Conservation (phyloP, 2,113 vertebrate species). For the Heterocephalus glaber region DNA sequence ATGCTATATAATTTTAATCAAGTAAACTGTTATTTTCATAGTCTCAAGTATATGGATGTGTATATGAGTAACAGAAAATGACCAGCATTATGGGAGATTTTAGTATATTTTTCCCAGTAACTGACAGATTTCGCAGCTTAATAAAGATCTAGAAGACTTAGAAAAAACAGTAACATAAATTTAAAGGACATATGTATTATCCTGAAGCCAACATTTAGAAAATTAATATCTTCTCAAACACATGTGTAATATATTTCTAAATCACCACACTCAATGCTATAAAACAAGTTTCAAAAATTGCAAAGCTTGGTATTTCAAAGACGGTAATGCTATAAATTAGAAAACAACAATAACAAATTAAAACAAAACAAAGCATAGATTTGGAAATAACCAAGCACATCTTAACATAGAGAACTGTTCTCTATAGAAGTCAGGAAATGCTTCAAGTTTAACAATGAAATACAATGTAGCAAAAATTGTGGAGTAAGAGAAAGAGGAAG, state of each 20-base stretch:
- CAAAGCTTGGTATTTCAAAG: slow-evolving; percentile 10
- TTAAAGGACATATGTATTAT: slow-evolving; percentile 31
- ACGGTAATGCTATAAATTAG: not conserved
- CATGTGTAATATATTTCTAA: slow-evolving; percentile 1
- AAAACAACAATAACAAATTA: not conserved
- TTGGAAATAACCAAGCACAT: not conserved
- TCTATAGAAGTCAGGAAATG: not conserved
- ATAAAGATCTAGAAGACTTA: not conserved
- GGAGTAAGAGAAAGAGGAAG: not conserved
- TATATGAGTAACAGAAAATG: slow-evolving; percentile 39
- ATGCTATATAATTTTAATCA: slow-evolving; percentile 41
- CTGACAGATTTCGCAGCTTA: slow-evolving; percentile 17
- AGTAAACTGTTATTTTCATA: not conserved
- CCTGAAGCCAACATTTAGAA: slow-evolving; percentile 29
- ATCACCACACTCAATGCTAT: not conserved
- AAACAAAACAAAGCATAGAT: not conserved
- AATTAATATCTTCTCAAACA: slow-evolving; percentile 21
- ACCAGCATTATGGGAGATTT: not conserved
- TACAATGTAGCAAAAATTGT: not conserved
- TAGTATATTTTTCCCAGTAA: slow-evolving; percentile 42
- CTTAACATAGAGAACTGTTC: not conserved
- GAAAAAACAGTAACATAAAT: slow-evolving; percentile 8
- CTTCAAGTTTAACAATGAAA: not conserved
- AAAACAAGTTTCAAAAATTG: slow-evolving; percentile 8
- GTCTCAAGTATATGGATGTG: not conserved